These are phyloP conservation scores for Sesia apiformis DNA, from an alignment of 2,888 invertebrate species.

Conservation along the genomic window DNA sequence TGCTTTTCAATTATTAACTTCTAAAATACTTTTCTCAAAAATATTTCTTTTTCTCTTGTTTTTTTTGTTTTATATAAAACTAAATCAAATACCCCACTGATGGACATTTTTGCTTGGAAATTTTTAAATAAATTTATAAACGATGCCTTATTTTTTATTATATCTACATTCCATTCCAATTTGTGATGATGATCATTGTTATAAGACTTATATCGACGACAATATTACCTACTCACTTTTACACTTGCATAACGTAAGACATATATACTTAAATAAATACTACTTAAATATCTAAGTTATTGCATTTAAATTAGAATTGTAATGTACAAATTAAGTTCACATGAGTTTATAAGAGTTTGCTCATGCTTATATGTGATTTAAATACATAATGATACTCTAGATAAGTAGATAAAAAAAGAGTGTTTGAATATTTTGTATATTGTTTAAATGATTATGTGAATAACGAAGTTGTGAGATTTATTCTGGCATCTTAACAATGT, in stretches of 20 bases:
- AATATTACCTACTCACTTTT: neutral
- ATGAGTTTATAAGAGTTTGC: conserved; percentile 39
- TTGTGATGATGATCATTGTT: neutral
- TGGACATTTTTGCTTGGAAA: no score
- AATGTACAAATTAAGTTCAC: conserved; percentile 66
- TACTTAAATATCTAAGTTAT: neutral
- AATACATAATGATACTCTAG: conserved; percentile 6
- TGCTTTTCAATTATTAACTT: no score
- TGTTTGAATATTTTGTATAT: conserved; percentile 13
- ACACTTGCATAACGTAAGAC: neutral
- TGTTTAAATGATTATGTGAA: conserved; percentile 14
- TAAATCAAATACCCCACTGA: no score
- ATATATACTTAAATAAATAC: no score
- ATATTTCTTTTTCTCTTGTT: no score
- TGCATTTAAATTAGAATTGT: conserved; percentile 62
- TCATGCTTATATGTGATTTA: conserved; percentile 59
- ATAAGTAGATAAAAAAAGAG: conserved; percentile 1
- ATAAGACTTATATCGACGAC: neutral
- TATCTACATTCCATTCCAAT: neutral
- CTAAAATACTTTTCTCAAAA: no score
- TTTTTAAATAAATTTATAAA: no score
- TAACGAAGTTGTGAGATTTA: conserved; percentile 13
- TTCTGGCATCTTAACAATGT: neutral
- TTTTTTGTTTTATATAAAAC: no score
- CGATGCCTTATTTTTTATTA: no score